Evolutionary conservation across 2,113 vertebrate species (phyloP), one percentile per base, ranked within the genome.

Genomic region (Crocuta crocuta): DNA sequence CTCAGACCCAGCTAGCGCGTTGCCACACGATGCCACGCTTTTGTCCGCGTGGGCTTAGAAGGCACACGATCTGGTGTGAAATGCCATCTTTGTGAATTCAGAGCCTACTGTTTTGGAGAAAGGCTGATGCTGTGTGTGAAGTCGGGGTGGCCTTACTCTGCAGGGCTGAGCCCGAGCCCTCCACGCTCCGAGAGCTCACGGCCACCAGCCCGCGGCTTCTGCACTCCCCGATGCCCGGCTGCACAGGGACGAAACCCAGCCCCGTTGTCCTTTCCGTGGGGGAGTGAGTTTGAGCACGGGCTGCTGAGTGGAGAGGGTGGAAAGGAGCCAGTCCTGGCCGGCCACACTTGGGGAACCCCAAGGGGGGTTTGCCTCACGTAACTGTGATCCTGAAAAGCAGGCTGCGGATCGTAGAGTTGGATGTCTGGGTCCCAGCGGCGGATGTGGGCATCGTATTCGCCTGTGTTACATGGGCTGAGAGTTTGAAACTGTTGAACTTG

Each of bases 201-300:
- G 31, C 68, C 55, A 21, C 33, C 19, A 1, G 53, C 48, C 9
- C 0, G 5, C 19, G 43, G 71, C 58, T 68, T 28, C 35, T 23
- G 33, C 58, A 43, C 45, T 12, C 16, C 1, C 0, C 2, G 9
- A 7, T 4, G 19, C 50, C 84, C 7, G 8, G 26, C 66, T 58
- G 2, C 5, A 0, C 53, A 0, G 9, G 4, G 43, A 13, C 17
- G 39, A 6, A 12, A 35, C 10, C 19, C 65, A 23, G 23, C 33
- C 7, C 1, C 5, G 0, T 0, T 10, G 50, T 23, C 45, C 0
- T 48, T 71, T 70, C 45, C 9, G 16, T 7, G 17, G 53, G 21
- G 16, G 12, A 70, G 63, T 48, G 45, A 66, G 24, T 82, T 26
- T 15, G 66, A 28, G 17, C 16, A 63, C 1, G 4, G 12, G 35